These are phyloP conservation scores for Odiellus spinosus DNA, from an alignment of 2,888 invertebrate genomes.

Conservation along the genomic window DNA sequence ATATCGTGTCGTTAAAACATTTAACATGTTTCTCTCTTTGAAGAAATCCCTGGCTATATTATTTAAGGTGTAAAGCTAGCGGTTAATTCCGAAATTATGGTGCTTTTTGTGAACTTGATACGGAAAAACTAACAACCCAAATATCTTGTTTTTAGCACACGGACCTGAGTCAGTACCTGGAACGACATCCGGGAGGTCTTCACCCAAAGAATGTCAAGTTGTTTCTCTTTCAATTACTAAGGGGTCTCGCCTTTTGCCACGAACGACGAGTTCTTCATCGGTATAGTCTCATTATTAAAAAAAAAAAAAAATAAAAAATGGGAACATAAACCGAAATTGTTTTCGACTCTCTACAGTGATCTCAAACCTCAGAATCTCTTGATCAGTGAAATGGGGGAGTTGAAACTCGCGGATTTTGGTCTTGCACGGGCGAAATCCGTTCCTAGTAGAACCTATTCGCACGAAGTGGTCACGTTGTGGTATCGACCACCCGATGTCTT, in stretches of 20 bases:
- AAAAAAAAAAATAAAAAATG: neutral
- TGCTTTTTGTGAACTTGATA: too few species aligned
- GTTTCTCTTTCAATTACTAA: slow-evolving; percentile 89
- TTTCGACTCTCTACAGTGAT: slow-evolving; percentile 41
- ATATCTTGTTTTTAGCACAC: too few species aligned
- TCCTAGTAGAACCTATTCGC: slow-evolving; percentile 94
- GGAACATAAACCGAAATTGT: neutral
- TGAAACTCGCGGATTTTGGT: slow-evolving; percentile 92
- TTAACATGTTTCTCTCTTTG: too few species aligned
- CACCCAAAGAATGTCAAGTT: slow-evolving; percentile 83
- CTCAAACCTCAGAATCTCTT: slow-evolving; percentile 97
- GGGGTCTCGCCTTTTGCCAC: slow-evolving; percentile 94
- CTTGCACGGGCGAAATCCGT: slow-evolving; percentile 95
- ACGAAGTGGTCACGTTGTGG: slow-evolving; percentile 97
- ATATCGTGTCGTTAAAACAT: too few species aligned
- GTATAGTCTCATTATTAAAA: slow-evolving; percentile 22
- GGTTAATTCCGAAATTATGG: too few species aligned
- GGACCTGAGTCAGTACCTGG: slow-evolving; percentile 96
- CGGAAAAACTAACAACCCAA: too few species aligned
- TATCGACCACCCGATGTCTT: slow-evolving; percentile 97
- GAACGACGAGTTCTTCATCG: slow-evolving; percentile 81
- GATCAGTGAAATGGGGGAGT: slow-evolving; percentile 88
- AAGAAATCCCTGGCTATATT: too few species aligned
- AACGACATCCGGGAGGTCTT: slow-evolving; percentile 83
- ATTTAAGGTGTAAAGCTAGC: too few species aligned